Base-by-base conservation (phyloP, 2,888 invertebrate genomes). In the Pantelozetes paolii region DNA sequence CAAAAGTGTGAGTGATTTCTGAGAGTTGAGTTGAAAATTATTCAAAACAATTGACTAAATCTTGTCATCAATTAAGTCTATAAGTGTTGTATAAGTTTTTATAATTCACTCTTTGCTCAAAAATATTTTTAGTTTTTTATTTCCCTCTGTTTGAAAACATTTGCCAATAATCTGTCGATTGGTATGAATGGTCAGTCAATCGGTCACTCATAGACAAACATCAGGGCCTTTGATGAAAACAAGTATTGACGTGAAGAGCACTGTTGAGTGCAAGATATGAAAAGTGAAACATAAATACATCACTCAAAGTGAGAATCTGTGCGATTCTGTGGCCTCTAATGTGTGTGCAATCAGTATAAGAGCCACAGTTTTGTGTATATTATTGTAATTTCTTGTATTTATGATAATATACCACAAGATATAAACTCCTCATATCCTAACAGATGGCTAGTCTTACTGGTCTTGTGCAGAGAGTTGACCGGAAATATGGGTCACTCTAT, bases 81-180 rank as follows among this genome's bases (percentile, higher is more conserved):
- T n/a, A n/a, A n/a, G 23, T 54, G 54, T 26, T 11, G 26, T 26
- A 26, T 6, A 54, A 54, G 5, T 54, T 54, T 54, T 54, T n/a
- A n/a, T n/a, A n/a, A n/a, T n/a, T n/a, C n/a, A n/a, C n/a, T n/a
- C n/a, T n/a, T n/a, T n/a, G n/a, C n/a, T n/a, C n/a, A n/a, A n/a
- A n/a, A 36, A 36, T 5, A 36, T 36, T 36, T 36, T 36, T 36
- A 8, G 11, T 45, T 2, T 45, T 45, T 18, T 13, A 11, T 45
- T 15, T 45, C 45, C 2, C 15, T 45, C 15, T 45, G 11, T 11
- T 2, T 45, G 26, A 54, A 54, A 54, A 54, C 54, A 54, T 54
- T 50, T 54, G 54, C 26, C 54, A 54, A 54, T 54, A 54, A 54
- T 54, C 54, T 54, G 54, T 26, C 54, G 26, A 54, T 54, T 54